These are phyloP conservation scores for Drosophila koepferae DNA, from an alignment of 2,888 invertebrate genomes.

Conservation along the genomic window DNA sequence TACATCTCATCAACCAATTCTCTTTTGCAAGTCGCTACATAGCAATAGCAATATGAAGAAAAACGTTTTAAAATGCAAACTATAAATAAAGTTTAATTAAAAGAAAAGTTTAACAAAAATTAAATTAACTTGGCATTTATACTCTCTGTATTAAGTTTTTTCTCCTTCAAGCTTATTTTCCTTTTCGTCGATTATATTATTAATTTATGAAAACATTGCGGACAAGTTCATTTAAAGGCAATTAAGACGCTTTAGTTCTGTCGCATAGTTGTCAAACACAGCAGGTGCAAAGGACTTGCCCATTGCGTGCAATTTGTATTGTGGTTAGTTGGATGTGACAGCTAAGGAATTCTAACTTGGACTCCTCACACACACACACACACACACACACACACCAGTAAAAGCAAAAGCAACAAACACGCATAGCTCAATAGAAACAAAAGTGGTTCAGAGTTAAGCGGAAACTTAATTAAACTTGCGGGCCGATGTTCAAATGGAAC, in stretches of 20 bases:
- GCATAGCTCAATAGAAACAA: neutral
- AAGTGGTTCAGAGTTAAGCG: conserved; percentile 16
- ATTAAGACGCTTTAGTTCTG: neutral
- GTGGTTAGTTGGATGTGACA: conserved; percentile 52
- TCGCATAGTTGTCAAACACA: conserved; percentile 1
- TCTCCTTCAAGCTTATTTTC: neutral
- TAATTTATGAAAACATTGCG: neutral
- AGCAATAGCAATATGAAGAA: too few relatives aligned
- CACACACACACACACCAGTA: neutral
- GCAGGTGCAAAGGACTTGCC: conserved; percentile 16
- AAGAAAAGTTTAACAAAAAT: too few relatives aligned
- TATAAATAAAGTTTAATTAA: too few relatives aligned
- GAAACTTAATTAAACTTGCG: conserved; percentile 66
- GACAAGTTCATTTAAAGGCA: neutral
- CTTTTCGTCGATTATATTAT: neutral
- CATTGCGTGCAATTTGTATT: conserved; percentile 40
- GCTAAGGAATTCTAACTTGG: conserved; percentile 9
- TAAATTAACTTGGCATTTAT: too few relatives aligned
- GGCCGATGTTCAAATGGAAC: conserved; percentile 39
- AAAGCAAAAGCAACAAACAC: neutral
- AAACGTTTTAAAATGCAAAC: too few relatives aligned
- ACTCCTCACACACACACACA: neutral
- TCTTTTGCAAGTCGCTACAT: too few relatives aligned
- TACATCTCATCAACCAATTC: too few relatives aligned
- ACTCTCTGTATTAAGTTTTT: too few relatives aligned